A percentile compares a stretch with the other conserved stretches of the same genome.
Evolutionary conservation across 2,797 vertebrate genomes (phyloP).

Genomic region (Astyanax mexicanus): DNA sequence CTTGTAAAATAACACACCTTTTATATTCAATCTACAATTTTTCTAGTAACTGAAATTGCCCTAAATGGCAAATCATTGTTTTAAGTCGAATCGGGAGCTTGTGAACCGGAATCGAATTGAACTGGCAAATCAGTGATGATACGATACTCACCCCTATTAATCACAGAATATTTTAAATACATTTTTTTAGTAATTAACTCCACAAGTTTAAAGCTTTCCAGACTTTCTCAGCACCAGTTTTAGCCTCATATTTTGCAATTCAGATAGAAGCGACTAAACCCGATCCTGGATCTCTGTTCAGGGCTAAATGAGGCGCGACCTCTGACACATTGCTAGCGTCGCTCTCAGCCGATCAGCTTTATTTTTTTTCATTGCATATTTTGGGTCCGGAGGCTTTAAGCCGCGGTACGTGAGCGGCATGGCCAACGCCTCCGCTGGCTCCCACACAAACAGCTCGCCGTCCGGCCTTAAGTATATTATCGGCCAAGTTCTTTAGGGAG

Average conservation of each 20-base stretch:
- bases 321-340: background rate
- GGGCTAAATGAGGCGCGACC: background rate
- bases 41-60: no score
- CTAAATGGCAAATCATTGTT: no score
- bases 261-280: background rate
- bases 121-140: no score
- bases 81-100: no score
- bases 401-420: slow-evolving; percentile 91
- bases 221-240: background rate
- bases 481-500: slow-evolving; percentile 96
- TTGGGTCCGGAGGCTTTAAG: slow-evolving; percentile 88
- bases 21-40: no score
- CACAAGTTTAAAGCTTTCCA: background rate
- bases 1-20: no score
- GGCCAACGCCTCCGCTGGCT: slow-evolving; percentile 81
- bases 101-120: no score
- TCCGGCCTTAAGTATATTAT: slow-evolving; percentile 96
- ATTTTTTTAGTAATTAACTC: no score
- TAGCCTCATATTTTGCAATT: background rate
- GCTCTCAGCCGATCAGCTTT: slow-evolving; percentile 67
- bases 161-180: no score
- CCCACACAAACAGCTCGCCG: slow-evolving; percentile 91
- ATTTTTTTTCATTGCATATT: slow-evolving; percentile 81
- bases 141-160: no score
- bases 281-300: background rate